Base-by-base conservation (phyloP, 1,140 invertebrate genomes). In the Drosophila pandora region DNA sequence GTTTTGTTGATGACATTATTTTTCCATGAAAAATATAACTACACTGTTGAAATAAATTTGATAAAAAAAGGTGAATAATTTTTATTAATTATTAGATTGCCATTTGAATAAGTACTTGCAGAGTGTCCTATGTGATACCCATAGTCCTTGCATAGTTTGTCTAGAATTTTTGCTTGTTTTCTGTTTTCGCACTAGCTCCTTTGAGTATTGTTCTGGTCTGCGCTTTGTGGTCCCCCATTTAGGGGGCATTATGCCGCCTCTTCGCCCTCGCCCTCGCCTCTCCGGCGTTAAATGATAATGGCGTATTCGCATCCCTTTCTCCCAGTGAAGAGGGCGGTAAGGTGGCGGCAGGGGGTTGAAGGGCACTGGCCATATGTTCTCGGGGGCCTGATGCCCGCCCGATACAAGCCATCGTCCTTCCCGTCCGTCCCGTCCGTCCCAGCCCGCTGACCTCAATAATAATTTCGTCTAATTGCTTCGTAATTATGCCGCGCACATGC, bases 391-490 rank as follows among this genome's bases (percentile, higher is more conserved):
- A 60, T 61, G 49, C 39, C 49, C 52, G 4, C 49, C 61, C 41
- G 23, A 52, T 53, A 55, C 50, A 12, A 4, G n/a, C 34, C 37
- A 21, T 30, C 47, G 9, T 9, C 41, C 23, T n/a, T 8, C 62
- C 37, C 47, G 9, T 9, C 41, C 23, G 17, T 8, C 62, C 43
- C 17, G 17, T 17, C 17, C 17, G 17, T 17, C 17, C 37, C 43
- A 3, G 8, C 12, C 52, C 61, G 45, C 75, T 82, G 83, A 87
- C 82, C 82, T 88, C 65, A 76, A 82, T 87, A 88, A 87, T 87
- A 88, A 88, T 87, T 82, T 88, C 83, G 78, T 88, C 83, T 87
- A 87, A 87, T 87, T 87, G 83, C 82, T 87, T 88, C 83, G 82
- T 87, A 88, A 87, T 87, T 87, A 87, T 87, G 82, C 78, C 82